Base-by-base conservation (phyloP, 2,888 invertebrate species). In the Tetranychus truncatus region DNA sequence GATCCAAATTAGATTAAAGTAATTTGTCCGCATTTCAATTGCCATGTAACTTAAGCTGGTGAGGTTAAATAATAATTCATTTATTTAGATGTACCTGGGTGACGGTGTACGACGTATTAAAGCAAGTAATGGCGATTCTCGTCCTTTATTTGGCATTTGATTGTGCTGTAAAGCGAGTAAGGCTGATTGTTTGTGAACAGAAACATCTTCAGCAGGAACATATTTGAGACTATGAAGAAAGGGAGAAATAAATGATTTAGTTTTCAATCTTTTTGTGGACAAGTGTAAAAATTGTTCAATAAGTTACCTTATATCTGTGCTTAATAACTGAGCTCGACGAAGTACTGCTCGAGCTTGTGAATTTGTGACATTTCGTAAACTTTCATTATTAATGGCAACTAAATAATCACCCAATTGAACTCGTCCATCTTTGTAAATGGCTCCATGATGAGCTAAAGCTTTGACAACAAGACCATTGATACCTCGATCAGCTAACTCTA, bases 341-440 rank as follows among this genome's bases (percentile, higher is more conserved):
- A 87, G 82, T 75, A 87, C 86, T 71, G 87, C 86, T 76, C 86
- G 80, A 1, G 86, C 87, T 81, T 87, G 86, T 7, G 86, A 83
- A 79, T 85, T 86, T 24, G 86, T 86, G 34, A 85, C 84, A 77
- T 84, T 83, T 46, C 87, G 82, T 80, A 88, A 82, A 77, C 83
- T 84, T 81, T 87, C 87, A 80, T 86, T 85, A 82, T 88, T 87
- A 76, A 88, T 82, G 71, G 84, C 82, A 21, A 86, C 83, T 77
- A 87, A 82, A 79, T 85, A 85, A 81, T 88, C 88, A 1, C 87
- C 87, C 6, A 84, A 83, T 77, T 83, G 83, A 74, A 88, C 82
- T 73, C 86, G 83, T 15, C 86, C 86, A 81, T 88, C 87, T 77
- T 83, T 82, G 75, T 83, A 83, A n/a, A 87, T 82, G 18, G 86